Base-by-base conservation (phyloP, 1,140 invertebrate genomes). In the Zaprionus camerounensis region DNA sequence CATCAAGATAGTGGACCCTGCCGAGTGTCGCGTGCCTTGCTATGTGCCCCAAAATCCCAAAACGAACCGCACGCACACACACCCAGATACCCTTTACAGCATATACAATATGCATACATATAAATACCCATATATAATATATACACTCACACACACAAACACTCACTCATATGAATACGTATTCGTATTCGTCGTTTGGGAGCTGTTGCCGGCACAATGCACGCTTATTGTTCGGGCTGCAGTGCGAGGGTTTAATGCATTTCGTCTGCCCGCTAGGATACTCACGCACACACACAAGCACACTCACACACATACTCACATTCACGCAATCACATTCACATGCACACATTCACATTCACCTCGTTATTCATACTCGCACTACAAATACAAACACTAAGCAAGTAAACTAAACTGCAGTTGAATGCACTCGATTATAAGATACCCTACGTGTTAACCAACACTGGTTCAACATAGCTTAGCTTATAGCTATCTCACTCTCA, bases 21-120 rank as follows among this genome's bases (percentile, higher is more conserved):
- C 34, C 57, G 34, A 56, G 74, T 34, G 34, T 65, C 56, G 57
- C 63, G 55, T 72, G 65, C 57, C 31, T 71, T 44, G 31, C 31
- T 71, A 69, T 41, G 38, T 41, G 71, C 69, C 63, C 58, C 75
- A 77, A 77, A 73, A 77, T 77, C 75, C 75, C 70, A 77, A 77
- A 77, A 73, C 75, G 75, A 41, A 72, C n/a, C 13, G 38, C 44
- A 71, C 12, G 36, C 66, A 70, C 66, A 61, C 58, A 41, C 46
- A 55, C 57, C 28, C 55, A 56, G 24, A 46, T 63, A 57, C 72
- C 53, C 67, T 51, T 62, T 68, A 57, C 31, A 57, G 31, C 26
- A 36, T 24, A 66, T 44, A 72, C 57, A 66, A 24, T 57, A 57
- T 64, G 36, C 34, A 65, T 36, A 26, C 38, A 65, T 36, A 61